Conservation (phyloP, 2,797 vertebrate genomes). For the Tokudaia muenninki region DNA sequence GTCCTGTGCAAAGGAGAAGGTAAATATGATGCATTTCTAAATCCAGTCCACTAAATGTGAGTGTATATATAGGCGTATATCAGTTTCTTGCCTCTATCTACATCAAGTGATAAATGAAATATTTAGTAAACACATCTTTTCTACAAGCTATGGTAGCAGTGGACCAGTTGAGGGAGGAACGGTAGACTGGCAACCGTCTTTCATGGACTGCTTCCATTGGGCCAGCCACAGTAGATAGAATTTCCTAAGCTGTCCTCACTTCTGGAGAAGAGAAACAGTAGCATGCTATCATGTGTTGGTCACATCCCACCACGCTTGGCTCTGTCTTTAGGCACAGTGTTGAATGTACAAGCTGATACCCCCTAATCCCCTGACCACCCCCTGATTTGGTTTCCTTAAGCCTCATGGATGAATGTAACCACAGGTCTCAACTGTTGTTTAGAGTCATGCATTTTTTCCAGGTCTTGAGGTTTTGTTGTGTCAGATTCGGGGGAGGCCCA, state of each 20-base stretch:
- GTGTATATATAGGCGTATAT: neutral
- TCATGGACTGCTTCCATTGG: neutral
- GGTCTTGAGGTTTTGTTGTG: constrained; percentile 9
- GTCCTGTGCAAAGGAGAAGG: neutral
- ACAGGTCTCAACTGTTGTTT: neutral
- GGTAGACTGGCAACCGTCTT: neutral
- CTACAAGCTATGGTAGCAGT: neutral
- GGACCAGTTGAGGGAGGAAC: constrained; percentile 14
- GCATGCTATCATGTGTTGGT: neutral
- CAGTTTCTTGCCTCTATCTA: neutral
- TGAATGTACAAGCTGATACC: neutral
- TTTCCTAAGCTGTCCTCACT: constrained; percentile 13
- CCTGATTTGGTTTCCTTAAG: neutral
- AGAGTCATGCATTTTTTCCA: neutral
- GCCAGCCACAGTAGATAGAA: neutral
- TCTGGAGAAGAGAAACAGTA: constrained; percentile 7
- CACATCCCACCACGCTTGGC: neutral
- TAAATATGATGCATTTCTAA: constrained; percentile 3
- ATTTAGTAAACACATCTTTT: neutral
- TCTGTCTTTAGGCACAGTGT: neutral
- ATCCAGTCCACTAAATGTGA: neutral
- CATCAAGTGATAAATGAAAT: constrained; percentile 13
- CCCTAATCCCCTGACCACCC: neutral
- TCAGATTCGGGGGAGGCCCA: neutral
- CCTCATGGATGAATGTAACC: neutral